Evolutionary conservation across 2,888 invertebrate species (phyloP).

Genomic region (Tetrapedia diversipes): DNA sequence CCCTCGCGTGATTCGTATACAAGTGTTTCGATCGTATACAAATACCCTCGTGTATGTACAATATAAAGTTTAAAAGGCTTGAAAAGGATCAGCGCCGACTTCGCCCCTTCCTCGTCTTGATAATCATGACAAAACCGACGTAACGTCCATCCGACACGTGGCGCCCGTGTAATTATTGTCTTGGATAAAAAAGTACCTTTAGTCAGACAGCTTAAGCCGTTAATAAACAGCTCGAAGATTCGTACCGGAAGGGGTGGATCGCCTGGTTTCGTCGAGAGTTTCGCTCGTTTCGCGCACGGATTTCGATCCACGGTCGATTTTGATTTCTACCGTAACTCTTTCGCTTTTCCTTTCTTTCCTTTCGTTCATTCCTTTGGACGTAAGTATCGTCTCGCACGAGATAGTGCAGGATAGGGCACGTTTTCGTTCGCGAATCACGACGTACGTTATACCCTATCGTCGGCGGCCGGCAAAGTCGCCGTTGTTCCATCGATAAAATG

Average conservation of each 20-base stretch:
- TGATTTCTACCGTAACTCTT: neutral
- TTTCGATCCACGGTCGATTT: slow-evolving; percentile 25
- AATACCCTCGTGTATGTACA: slow-evolving; percentile 53
- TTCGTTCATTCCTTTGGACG: slow-evolving; percentile 34
- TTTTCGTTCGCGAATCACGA: neutral
- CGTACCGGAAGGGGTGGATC: slow-evolving; percentile 7
- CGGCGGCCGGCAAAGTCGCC: slow-evolving; percentile 28
- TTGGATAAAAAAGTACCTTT: slow-evolving; percentile 3
- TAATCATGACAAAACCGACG: neutral
- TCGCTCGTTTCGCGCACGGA: slow-evolving; percentile 21
- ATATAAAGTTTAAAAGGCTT: slow-evolving; percentile 59
- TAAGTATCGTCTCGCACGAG: slow-evolving; percentile 42
- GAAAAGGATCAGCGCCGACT: slow-evolving; percentile 10
- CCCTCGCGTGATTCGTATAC: slow-evolving; percentile 69
- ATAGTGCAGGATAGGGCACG: no score
- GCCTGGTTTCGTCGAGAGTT: slow-evolving; percentile 20
- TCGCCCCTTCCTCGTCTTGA: neutral
- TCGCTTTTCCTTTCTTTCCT: neutral
- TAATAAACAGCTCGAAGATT: slow-evolving; percentile 6
- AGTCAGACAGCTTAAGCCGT: neutral
- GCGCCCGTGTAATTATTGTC: slow-evolving; percentile 48
- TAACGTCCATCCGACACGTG: neutral
- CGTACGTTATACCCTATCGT: neutral
- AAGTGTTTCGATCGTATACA: slow-evolving; percentile 76
- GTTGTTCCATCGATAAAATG: slow-evolving; percentile 51